Evolutionary conservation across 2,888 invertebrate genomes (phyloP), one percentile per base, ranked within the genome.

Genomic region (Willowsia nigromaculata): DNA sequence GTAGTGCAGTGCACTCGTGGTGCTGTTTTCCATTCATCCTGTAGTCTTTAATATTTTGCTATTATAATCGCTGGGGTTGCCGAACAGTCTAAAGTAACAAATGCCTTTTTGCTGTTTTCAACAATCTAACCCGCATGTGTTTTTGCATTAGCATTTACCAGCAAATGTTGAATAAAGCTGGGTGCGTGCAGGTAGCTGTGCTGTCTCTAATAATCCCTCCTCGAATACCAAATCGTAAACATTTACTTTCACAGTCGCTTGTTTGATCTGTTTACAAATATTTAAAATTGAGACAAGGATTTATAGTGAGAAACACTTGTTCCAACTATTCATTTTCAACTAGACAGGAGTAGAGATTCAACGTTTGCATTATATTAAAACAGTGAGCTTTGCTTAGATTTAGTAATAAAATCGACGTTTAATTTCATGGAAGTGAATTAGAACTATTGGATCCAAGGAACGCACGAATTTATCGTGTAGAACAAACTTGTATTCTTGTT

Each of bases 41-140:
- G 40, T 71, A 47, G 27, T 18, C 43, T 74, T 13, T 22, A 43
- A 15, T 9, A 50, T 59, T 40, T 33, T 40, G 40, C 43, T 18
- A 15, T 43, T 78, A 11, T 37, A 74, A 59, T 50, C 25, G 82
- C 59, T 76, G 22, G 27, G 37, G 85, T 62, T 85, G 76, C 82
- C 87, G 74, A 33, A 71, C 56, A 86, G 86, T 86, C 86, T 86
- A 27, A 68, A 27, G 53, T 59, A 68, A 68, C 62, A 80, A 76
- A 68, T 50, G 33, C 37, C 56, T 40, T 62, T 27, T 27, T 27
- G 43, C 30, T 33, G 25, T 47, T 13, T 47, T 22, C 43, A 82
- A 56, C 50, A 53, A 43, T 47, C 30, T 68, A 59, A 40, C 50
- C 15, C 53, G 85, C 76, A 76, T 85, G 78, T 85, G 78, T 25